Evolutionary conservation across 2,888 invertebrate species (phyloP), one percentile per base, ranked within the genome.

Genomic region (Macrophya annulata): DNA sequence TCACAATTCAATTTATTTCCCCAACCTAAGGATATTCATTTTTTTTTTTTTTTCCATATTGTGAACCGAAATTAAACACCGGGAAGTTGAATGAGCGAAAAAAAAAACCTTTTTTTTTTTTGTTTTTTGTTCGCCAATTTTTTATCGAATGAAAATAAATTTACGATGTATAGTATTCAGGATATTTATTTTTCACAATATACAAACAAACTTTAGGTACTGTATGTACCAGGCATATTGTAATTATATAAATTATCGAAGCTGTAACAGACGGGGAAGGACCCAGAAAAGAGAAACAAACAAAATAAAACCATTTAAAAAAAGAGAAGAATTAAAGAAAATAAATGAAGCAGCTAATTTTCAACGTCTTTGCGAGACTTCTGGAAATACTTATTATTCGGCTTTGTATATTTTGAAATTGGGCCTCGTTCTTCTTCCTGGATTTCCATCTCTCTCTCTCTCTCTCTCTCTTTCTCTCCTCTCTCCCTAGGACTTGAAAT

Each of bases 1-100:
- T 55, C 55, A 77, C 48, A 77, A 77, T 77, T 77, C 51, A 77
- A 77, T 77, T 77, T 77, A 51, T 51, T 77, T 51, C 37, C 37
- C 37, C 68, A 15, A 31, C 68, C 68, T 31, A 25, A 31, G 17
- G 68, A 10, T 31, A 31, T 31, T 31, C 31, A 31, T 31, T 31
- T 31, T 31, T 31, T 31, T 5, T 55, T 48, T 48, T 48, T 31
- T 31, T 31, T 31, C 3, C 31, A 31, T 31, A 68, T 55, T 55
- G 55, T 55, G 17, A 68, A 17, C 17, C 31, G 68, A 68, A 68
- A 68, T 68, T 68, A 68, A 68, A 37, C 31, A 68, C 68, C 68
- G 25, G 31, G 55, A 55, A 55, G 55, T 55, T n/a, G 55, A 55
- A 31, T 17, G n/a, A 55, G n/a, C 17, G n/a, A 2, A 62, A 31